Evolutionary conservation across 2,888 invertebrate species (phyloP).

Genomic region (Tromatobia lineatoria): DNA sequence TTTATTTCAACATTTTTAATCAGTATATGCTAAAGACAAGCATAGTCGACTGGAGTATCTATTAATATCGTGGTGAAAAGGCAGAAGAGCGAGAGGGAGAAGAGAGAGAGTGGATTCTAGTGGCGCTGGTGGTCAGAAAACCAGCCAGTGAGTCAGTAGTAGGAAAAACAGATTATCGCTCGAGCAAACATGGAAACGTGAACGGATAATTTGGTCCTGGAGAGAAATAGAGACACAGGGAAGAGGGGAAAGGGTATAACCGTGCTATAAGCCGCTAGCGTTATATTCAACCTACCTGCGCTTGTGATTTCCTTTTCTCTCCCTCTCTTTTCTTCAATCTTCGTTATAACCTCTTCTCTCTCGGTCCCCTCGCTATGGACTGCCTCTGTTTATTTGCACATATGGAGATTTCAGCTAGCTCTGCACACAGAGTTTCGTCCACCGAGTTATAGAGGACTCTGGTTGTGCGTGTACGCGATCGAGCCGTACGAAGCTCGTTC

Average conservation of each 20-base stretch:
- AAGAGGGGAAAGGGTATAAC: neutral
- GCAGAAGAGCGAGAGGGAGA: neutral
- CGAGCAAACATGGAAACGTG: constrained; percentile 61
- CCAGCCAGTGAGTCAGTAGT: neutral
- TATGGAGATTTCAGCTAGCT: constrained; percentile 67
- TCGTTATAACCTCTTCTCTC: neutral
- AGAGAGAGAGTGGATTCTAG: neutral
- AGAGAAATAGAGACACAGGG: constrained; percentile 22
- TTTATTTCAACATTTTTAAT: neutral
- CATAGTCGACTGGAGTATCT: neutral
- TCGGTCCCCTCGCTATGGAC: constrained; percentile 6
- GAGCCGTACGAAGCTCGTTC: neutral
- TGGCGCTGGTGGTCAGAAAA: neutral
- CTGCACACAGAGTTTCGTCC: constrained; percentile 11
- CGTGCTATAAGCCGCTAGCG: constrained; percentile 8
- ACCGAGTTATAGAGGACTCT: constrained; percentile 26
- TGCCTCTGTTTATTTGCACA: constrained; percentile 68
- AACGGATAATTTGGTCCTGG: constrained; percentile 61
- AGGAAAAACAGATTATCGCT: constrained; percentile 64
- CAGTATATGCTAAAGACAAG: neutral
- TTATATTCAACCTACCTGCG: constrained; percentile 43
- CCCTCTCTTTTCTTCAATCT: neutral
- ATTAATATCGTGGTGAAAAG: neutral
- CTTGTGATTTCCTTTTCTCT: neutral
- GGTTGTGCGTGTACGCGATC: constrained; percentile 25